phyloP scores from a whole-genome alignment of 2,797 vertebrate genomes.

The Naso thynnoides region DNA sequence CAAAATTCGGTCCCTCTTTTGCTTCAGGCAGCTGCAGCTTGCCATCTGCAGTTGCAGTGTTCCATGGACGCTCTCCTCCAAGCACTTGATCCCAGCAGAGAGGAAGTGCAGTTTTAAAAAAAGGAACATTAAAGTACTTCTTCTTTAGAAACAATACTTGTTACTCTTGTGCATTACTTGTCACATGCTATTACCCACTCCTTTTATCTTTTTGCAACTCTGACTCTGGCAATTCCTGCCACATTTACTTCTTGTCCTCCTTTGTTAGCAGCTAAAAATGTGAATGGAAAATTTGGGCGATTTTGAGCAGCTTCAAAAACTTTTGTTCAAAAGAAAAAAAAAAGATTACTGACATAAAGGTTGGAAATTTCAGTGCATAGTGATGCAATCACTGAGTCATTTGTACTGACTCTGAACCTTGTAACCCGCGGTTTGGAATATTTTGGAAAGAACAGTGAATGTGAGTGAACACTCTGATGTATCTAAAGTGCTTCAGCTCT shows the following conservation, averaged over 20 bases:
- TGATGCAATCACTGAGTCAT: constrained; percentile 26
- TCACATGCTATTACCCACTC: no score
- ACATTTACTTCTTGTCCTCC: constrained; percentile 10
- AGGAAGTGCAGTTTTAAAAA: no score
- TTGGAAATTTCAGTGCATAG: constrained; percentile 16
- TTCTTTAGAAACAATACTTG: no score
- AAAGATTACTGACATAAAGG: constrained; percentile 7
- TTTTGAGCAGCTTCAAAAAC: constrained; percentile 20
- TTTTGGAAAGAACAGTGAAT: constrained; percentile 12
- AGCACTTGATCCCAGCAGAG: no score
- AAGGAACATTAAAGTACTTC: no score
- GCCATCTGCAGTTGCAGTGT: no score
- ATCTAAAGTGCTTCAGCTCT: constrained; percentile 1
- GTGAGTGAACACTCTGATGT: constrained; percentile 8
- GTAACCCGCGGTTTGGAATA: background rate
- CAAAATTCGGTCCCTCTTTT: no score
- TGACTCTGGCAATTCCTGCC: background rate
- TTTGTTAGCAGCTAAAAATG: constrained; percentile 37
- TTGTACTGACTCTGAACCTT: background rate
- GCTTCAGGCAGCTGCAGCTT: no score
- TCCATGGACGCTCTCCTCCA: no score
- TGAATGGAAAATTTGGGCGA: constrained; percentile 16
- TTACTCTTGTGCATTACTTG: no score
- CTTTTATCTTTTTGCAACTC: background rate
- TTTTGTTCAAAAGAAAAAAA: constrained; percentile 20